Base-by-base conservation (phyloP, 2,888 invertebrate species). In the Anticlea derivata region DNA sequence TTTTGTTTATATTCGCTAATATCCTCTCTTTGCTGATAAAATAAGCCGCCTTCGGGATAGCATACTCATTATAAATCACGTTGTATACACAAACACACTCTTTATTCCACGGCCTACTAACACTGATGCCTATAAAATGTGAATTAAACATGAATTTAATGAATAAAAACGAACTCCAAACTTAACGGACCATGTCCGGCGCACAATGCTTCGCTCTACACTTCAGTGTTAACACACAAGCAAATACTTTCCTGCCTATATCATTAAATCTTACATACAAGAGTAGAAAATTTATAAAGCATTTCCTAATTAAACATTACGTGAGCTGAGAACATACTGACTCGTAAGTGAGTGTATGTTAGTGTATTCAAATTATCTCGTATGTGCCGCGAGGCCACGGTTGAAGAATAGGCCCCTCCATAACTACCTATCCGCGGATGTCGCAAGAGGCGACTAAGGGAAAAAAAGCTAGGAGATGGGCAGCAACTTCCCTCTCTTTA, bases 131-230 rank as follows among this genome's bases (percentile, higher is more conserved):
- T 41, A 41, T 31, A 26, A 39, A 47, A 26, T 43, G n/a, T 31
- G 13, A 41, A 37, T 52, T 43, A 43, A 37, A 20, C 33, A 48
- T 38, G 39, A 38, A 26, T 48, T 40, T 40, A 29, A 26, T 35
- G 26, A 44, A 39, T 44, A 44, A 39, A 53, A 44, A 44, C 52
- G 44, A 26, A 35, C 39, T 53, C 27, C 8, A 38, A 53, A 40
- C 30, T 33, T 35, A 48, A n/a, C 44, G 34, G 44, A 20, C 48
- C 53, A 44, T 26, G 39, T 40, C 53, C 37, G 24, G 10, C 33
- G 38, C 37, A 49, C 39, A 44, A 39, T 38, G 8, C 47, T 17
- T 27, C 30, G 44, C 33, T 43, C 20, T 11, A 26, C 35, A 17
- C 33, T 33, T 17, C 8, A 17, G 17, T 4, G 12, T 35, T 7